Percentiles rank a stretch among this genome's conserved stretches.
phyloP scores from a whole-genome alignment of 2,888 invertebrate genomes.

The Nasonia oneida region DNA sequence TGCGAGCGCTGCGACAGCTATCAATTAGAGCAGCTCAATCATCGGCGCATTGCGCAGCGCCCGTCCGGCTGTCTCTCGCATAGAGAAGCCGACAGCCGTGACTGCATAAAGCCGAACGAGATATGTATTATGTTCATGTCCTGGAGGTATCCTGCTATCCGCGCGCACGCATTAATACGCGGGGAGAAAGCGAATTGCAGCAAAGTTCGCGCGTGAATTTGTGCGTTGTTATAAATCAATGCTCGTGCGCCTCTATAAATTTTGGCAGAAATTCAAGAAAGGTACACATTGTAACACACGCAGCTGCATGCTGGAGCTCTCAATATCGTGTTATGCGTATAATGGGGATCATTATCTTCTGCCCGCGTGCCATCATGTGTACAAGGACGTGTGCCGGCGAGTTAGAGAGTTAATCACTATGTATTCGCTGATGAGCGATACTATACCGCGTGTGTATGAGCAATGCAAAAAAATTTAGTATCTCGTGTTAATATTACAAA shows the following conservation, averaged over 20 bases:
- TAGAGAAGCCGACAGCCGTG: neutral
- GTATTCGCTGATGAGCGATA: neutral
- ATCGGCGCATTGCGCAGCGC: neutral
- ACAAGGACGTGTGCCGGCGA: neutral
- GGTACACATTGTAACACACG: no score
- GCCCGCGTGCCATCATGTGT: no score
- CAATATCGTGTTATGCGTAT: no score
- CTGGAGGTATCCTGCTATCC: slow-evolving; percentile 55
- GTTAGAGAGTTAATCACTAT: no score
- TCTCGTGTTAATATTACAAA: neutral
- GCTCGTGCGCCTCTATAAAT: no score
- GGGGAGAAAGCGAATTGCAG: slow-evolving; percentile 75
- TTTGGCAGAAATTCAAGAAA: no score
- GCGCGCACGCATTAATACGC: slow-evolving; percentile 66
- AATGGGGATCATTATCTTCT: no score
- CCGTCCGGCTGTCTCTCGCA: neutral
- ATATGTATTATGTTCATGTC: neutral
- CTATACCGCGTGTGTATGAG: neutral
- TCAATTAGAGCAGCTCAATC: slow-evolving; percentile 22
- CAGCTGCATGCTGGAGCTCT: no score
- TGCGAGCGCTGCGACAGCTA: neutral
- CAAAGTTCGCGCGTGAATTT: no score
- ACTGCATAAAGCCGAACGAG: neutral
- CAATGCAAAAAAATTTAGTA: no score
- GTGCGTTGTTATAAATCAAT: no score